A percentile compares a stretch with the other conserved stretches of the same genome.
Conservation (phyloP, 1,140 invertebrate species). For the Dendroctonus ponderosae region DNA sequence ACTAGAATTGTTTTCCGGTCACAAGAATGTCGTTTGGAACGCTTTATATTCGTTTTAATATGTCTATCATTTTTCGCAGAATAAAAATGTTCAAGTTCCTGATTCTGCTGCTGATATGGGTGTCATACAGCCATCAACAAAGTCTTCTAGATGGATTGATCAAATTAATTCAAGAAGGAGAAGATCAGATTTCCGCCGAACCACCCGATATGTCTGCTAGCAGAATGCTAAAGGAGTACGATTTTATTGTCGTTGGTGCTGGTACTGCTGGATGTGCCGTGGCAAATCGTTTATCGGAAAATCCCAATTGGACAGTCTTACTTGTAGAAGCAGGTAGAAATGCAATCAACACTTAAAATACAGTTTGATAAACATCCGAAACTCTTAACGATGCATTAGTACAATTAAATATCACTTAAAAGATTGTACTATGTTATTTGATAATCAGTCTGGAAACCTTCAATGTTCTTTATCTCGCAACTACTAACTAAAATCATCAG, state of each 20-base stretch:
- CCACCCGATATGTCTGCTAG: conserved; percentile 37
- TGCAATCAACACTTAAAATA: too few relatives aligned
- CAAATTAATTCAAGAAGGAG: conserved; percentile 39
- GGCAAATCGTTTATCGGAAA: conserved; percentile 59
- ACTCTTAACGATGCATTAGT: too few relatives aligned
- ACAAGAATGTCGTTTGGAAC: too few relatives aligned
- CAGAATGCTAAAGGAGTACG: conserved; percentile 55
- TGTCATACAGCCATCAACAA: conserved; percentile 31
- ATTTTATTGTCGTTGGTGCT: conserved; percentile 59
- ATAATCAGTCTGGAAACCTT: too few relatives aligned
- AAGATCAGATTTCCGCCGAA: conserved; percentile 38
- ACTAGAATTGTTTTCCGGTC: too few relatives aligned
- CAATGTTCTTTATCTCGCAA: too few relatives aligned
- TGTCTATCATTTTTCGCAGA: not conserved
- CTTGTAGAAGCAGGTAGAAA: conserved; percentile 59
- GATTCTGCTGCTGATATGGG: conserved; percentile 9
- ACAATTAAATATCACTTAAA: too few relatives aligned
- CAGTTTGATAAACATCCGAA: too few relatives aligned
- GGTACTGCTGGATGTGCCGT: conserved; percentile 68
- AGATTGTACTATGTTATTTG: too few relatives aligned
- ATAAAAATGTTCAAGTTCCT: conserved; percentile 16
- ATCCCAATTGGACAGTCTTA: conserved; percentile 55
- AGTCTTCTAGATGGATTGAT: conserved; percentile 42
- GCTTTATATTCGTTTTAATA: too few relatives aligned
- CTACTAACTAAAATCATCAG: too few relatives aligned